Evolutionary conservation across 2,888 invertebrate species (phyloP), one percentile per base, ranked within the genome.

Genomic region (Diloba caeruleocephala): DNA sequence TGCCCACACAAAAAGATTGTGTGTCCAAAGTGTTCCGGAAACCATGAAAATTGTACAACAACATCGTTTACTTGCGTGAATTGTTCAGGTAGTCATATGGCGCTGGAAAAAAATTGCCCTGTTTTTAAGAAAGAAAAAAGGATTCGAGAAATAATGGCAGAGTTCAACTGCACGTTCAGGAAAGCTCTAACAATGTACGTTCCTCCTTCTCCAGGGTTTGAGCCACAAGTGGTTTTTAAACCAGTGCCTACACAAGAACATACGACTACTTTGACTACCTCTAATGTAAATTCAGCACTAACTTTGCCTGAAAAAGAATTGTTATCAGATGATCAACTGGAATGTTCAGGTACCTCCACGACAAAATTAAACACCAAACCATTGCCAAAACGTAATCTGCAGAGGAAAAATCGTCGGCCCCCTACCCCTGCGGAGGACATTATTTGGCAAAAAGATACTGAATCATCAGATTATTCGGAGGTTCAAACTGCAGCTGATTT

Each of bases 21-120:
- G 9, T 37, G 37, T 14, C 37, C 37, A 3, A 37, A 37, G 4
- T 37, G 37, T 14, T 21, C 37, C 0, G 8, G 14, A 25, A 14
- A 25, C 1, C 37, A 37, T 9, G 23, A 25, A 13, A 37, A 37
- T 13, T 37, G 37, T 14, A 14, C 8, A 4, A 37, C 3, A 13
- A 37, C 37, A 14, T 12, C 25, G 5, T 37, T 8, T 12, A 14
- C 37, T 3, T 37, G 37, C 25, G 37, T 37, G 9, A 28, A 38
- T 10, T 38, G 38, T 10, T n/a, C 28, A 17, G 38, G 38, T 17
- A 0, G 10, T 12, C 17, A 28, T 10, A 38, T 38, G 38, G 38
- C 38, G 8, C 3, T 38, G 4, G 10, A 28, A 9, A 37, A 37
- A 14, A 12, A 2, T 14, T 37, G 37, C 25, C 37, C 37, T 5